phyloP scores from a whole-genome alignment of 2,888 invertebrate species.

The Leuctra nigra region DNA sequence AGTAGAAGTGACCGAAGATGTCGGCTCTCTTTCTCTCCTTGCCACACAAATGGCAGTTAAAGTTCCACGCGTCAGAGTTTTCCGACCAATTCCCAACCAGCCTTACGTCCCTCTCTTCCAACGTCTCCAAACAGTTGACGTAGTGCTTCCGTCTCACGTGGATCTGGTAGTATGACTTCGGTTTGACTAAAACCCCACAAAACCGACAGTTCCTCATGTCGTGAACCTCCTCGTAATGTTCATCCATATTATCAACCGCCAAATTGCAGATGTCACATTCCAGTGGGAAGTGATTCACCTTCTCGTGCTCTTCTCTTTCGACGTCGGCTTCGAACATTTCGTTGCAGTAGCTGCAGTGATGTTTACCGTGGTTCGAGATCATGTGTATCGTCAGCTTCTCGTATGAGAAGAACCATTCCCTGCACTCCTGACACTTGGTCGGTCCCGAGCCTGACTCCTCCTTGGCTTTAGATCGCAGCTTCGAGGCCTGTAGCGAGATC shows the following conservation, averaged over 20 bases:
- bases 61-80: conserved; percentile 27
- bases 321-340: conserved; percentile 29
- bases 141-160: conserved; percentile 30
- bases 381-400: conserved; percentile 31
- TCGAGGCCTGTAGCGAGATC: conserved; percentile 9
- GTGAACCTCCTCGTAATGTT: conserved; percentile 27
- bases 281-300: conserved; percentile 27
- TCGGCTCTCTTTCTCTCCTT: conserved; percentile 28
- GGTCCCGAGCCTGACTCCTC: conserved; percentile 21
- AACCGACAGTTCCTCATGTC: conserved; percentile 28
- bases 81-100: conserved; percentile 25
- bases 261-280: conserved; percentile 28
- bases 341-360: conserved; percentile 31
- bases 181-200: conserved; percentile 29
- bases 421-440: conserved; percentile 29
- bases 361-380: conserved; percentile 30
- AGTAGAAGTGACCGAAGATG: conserved; percentile 31
- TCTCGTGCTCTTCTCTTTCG: conserved; percentile 28
- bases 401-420: conserved; percentile 30
- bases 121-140: conserved; percentile 24
- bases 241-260: conserved; percentile 24
- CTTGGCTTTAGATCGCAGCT: not conserved
- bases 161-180: conserved; percentile 27
- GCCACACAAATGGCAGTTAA: conserved; percentile 28
- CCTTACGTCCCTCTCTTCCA: conserved; percentile 25